Evolutionary conservation across 2,797 vertebrate species (phyloP).

Genomic region (Onychomys torridus): DNA sequence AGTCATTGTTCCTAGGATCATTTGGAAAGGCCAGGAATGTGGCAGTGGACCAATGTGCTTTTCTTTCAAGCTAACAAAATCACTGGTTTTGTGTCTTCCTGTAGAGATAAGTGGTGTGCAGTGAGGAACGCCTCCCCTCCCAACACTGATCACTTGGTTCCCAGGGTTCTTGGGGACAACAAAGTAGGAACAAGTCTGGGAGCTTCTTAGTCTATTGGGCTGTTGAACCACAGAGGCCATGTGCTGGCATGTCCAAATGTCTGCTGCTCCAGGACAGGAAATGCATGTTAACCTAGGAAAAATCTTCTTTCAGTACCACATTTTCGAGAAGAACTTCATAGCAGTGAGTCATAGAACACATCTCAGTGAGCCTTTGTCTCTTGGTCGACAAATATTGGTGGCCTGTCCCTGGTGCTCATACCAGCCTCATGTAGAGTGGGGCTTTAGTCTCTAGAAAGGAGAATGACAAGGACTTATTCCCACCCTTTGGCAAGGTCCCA

Average conservation of each 20-base stretch:
- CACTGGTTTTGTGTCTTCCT: not conserved
- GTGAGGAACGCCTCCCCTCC: not conserved
- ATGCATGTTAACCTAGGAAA: not conserved
- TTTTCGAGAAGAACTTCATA: not conserved
- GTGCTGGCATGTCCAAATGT: not conserved
- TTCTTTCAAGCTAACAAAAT: not conserved
- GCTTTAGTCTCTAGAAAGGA: not conserved
- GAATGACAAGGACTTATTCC: not conserved
- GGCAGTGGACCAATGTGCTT: not conserved
- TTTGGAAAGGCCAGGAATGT: not conserved
- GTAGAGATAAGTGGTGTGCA: not conserved
- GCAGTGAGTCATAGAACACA: not conserved
- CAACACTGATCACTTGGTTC: not conserved
- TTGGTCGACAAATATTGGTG: not conserved
- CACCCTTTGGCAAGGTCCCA: not conserved
- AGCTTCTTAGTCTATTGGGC: not conserved
- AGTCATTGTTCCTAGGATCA: fast-evolving
- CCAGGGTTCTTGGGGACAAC: not conserved
- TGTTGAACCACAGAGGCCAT: not conserved
- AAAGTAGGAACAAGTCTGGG: not conserved
- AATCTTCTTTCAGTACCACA: not conserved
- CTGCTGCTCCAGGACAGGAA: not conserved
- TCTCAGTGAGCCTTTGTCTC: not conserved
- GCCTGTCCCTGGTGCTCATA: not conserved
- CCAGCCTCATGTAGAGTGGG: not conserved